A percentile compares a stretch with the other conserved stretches of the same genome.
phyloP scores from a whole-genome alignment of 2,888 invertebrate species.

The Gymnocheta viridis region DNA sequence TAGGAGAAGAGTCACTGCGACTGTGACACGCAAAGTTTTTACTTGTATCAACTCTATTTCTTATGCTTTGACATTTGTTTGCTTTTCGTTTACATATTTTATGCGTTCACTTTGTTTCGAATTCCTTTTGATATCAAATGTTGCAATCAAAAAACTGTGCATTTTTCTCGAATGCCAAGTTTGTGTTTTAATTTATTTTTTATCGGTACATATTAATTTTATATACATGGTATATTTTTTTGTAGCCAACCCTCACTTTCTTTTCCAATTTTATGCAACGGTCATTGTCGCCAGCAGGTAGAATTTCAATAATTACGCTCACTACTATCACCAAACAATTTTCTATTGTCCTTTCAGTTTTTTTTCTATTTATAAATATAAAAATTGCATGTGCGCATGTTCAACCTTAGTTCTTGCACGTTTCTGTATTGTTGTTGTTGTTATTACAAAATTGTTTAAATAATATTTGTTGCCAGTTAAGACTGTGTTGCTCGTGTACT shows the following conservation, averaged over 20 bases:
- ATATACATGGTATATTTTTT: background rate
- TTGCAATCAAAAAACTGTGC: slow-evolving; percentile 49
- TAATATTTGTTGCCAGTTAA: background rate
- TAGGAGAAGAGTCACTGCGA: too few relatives aligned
- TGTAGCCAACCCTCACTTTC: slow-evolving; percentile 12
- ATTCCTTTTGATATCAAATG: slow-evolving; percentile 48
- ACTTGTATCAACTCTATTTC: too few relatives aligned
- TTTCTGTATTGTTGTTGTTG: slow-evolving; percentile 12
- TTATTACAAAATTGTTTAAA: slow-evolving; percentile 27
- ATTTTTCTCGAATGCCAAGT: too few relatives aligned
- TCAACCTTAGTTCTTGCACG: slow-evolving; percentile 11
- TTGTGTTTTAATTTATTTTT: background rate
- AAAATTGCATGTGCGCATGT: slow-evolving; percentile 59
- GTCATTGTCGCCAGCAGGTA: slow-evolving; percentile 68
- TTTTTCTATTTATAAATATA: slow-evolving; percentile 1
- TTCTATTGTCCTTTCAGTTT: slow-evolving; percentile 32
- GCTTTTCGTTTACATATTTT: background rate
- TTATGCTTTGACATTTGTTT: background rate
- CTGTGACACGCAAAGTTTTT: too few relatives aligned
- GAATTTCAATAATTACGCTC: background rate
- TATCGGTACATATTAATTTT: background rate
- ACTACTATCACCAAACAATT: background rate
- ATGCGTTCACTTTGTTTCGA: background rate
- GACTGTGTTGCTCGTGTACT: background rate
- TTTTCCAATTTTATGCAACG: slow-evolving; percentile 57